Conservation (phyloP, 2,113 vertebrate genomes). For the Sander vitreus region DNA sequence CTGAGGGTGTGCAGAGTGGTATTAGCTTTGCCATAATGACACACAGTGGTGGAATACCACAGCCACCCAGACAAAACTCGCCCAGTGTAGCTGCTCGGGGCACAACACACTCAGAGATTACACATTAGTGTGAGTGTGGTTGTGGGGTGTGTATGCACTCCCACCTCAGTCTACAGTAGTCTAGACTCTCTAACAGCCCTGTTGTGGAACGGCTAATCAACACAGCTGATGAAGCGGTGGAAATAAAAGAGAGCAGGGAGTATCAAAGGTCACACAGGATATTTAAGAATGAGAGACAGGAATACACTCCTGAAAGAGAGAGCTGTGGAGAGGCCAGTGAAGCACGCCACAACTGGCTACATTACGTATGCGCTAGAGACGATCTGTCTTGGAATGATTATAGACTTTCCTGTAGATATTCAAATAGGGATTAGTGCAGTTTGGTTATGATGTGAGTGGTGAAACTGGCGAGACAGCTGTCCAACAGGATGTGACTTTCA, state of each 20-base stretch:
- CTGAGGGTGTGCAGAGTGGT: conserved; percentile 39
- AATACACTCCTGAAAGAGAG: conserved; percentile 13
- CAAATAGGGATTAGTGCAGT: conserved; percentile 43
- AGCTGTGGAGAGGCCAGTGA: conserved; percentile 18
- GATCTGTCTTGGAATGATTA: conserved; percentile 62
- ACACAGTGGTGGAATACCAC: conserved; percentile 62
- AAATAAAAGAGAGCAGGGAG: conserved; percentile 36
- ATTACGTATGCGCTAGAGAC: conserved; percentile 28
- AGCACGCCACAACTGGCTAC: conserved; percentile 18
- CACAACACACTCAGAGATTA: conserved; percentile 58
- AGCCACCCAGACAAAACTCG: conserved; percentile 69
- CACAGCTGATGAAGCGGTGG: conserved; percentile 57
- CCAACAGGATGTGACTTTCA: conserved; percentile 45
- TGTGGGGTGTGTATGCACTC: conserved; percentile 55
- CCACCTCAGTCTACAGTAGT: conserved; percentile 54
- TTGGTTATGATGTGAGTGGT: conserved; percentile 44
- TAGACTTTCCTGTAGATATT: conserved; percentile 61
- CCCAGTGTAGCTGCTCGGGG: conserved; percentile 44
- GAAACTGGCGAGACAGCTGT: conserved; percentile 33
- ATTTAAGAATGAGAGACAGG: conserved; percentile 16
- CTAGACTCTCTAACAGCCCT: conserved; percentile 71
- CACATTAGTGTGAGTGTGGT: conserved; percentile 51
- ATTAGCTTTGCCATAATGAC: conserved; percentile 70
- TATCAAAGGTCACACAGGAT: conserved; percentile 32
- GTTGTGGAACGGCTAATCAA: conserved; percentile 68